Percentiles rank a stretch among this genome's conserved stretches.
Evolutionary conservation across 2,797 vertebrate species (phyloP).

Genomic region (Neomorphus geoffroyi): DNA sequence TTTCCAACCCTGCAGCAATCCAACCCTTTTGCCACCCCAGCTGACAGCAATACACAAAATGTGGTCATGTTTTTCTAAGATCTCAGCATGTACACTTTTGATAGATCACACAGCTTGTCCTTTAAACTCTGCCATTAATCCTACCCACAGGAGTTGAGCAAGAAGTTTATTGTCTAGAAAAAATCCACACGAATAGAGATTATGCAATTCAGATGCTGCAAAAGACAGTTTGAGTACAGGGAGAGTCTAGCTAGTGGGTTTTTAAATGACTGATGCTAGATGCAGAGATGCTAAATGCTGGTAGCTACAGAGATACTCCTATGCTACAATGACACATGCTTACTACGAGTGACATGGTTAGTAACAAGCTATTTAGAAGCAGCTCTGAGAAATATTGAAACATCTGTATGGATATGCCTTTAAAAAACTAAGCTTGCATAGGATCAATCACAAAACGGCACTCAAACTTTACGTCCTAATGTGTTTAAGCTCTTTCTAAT

Average conservation of each 20-base stretch:
- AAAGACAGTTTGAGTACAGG: neutral
- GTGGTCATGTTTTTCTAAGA: constrained; percentile 38
- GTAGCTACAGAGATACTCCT: neutral
- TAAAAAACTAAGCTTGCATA: neutral
- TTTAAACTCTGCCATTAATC: constrained; percentile 67
- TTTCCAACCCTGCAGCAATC: constrained; percentile 29
- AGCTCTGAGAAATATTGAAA: neutral
- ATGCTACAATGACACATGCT: neutral
- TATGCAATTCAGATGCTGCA: constrained; percentile 11
- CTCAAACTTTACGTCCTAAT: neutral
- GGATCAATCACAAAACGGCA: neutral
- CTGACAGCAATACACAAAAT: constrained; percentile 18
- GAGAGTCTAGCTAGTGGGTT: neutral
- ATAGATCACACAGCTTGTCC: constrained; percentile 62
- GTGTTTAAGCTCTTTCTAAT: neutral
- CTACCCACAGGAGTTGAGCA: constrained; percentile 42
- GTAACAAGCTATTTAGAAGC: neutral
- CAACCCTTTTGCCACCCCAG: neutral
- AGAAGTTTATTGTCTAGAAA: neutral
- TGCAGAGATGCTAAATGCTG: neutral
- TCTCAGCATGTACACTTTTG: constrained; percentile 45
- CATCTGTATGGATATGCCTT: neutral
- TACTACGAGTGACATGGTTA: neutral
- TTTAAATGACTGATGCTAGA: neutral
- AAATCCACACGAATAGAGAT: constrained; percentile 17